These are phyloP conservation scores for Pelusios castaneus DNA, from an alignment of 2,113 vertebrate species.

Conservation along the genomic window DNA sequence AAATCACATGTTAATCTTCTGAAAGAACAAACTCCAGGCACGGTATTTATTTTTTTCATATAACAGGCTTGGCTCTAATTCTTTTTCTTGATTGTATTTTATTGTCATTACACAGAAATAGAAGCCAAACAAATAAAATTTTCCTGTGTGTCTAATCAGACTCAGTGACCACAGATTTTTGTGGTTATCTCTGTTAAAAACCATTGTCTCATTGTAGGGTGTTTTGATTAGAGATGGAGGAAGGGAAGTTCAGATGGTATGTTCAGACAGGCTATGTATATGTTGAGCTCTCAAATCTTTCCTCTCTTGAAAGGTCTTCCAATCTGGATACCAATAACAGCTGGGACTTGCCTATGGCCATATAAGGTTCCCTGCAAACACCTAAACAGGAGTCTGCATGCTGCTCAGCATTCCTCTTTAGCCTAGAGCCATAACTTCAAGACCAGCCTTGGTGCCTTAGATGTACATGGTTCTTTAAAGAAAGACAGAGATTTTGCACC, in stretches of 20 bases:
- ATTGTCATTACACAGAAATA: neutral
- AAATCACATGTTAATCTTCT: slow-evolving; percentile 50
- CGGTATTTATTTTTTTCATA: slow-evolving; percentile 38
- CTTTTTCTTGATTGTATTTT: slow-evolving; percentile 41
- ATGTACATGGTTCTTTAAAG: slow-evolving; percentile 12
- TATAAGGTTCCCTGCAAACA: neutral
- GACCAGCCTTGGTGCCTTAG: neutral
- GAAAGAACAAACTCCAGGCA: slow-evolving; percentile 39
- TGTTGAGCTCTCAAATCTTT: neutral
- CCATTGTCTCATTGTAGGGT: slow-evolving; percentile 48
- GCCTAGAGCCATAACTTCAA: slow-evolving; percentile 22
- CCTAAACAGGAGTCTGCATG: neutral
- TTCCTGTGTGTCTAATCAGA: slow-evolving; percentile 24
- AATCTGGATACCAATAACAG: slow-evolving; percentile 37
- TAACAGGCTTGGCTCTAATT: slow-evolving; percentile 30
- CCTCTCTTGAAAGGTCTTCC: slow-evolving; percentile 20
- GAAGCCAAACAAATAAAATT: slow-evolving; percentile 27
- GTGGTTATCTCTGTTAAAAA: slow-evolving; percentile 21
- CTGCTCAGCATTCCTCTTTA: neutral
- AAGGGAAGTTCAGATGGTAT: neutral
- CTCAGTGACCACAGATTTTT: slow-evolving; percentile 23
- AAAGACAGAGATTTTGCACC: neutral
- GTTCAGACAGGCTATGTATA: neutral
- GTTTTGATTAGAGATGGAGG: slow-evolving; percentile 26
- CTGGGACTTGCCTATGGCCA: neutral